These are phyloP conservation scores for Agrypnus murinus DNA, from an alignment of 2,888 invertebrate genomes.

Conservation along the genomic window DNA sequence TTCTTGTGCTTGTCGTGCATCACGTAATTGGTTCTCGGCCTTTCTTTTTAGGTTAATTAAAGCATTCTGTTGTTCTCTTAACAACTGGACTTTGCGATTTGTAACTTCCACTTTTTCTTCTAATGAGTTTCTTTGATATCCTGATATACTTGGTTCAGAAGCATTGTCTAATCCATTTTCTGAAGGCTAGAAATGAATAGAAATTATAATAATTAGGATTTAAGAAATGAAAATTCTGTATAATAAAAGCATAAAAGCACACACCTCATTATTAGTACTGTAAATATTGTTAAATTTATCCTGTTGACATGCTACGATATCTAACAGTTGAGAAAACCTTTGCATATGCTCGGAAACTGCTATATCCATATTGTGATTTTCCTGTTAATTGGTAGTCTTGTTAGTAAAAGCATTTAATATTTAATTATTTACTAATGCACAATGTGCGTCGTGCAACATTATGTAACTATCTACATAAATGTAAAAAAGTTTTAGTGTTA, in stretches of 20 bases:
- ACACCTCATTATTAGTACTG: constrained; percentile 61
- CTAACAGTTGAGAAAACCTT: constrained; percentile 61
- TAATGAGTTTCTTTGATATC: constrained; percentile 59
- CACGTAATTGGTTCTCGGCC: constrained; percentile 67
- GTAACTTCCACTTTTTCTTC: constrained; percentile 63
- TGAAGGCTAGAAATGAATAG: constrained; percentile 49
- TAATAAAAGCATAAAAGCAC: constrained; percentile 45
- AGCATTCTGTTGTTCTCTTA: constrained; percentile 65
- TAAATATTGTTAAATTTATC: constrained; percentile 58
- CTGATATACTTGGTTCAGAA: constrained; percentile 56
- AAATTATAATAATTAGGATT: too few species aligned
- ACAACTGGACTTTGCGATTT: constrained; percentile 62
- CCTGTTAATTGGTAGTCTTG: constrained; percentile 44
- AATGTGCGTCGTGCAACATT: not conserved
- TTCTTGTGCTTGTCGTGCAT: constrained; percentile 67
- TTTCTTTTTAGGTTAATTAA: constrained; percentile 66
- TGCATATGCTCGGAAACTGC: constrained; percentile 65
- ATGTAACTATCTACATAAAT: too few species aligned
- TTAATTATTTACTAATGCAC: not conserved
- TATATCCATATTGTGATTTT: constrained; percentile 47
- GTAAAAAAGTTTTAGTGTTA: constrained; percentile 2
- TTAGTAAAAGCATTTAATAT: constrained; percentile 28
- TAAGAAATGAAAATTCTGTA: constrained; percentile 47
- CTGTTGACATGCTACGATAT: constrained; percentile 61
- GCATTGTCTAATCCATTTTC: constrained; percentile 61